Conservation (phyloP, 2,888 invertebrate genomes). For the Deilephila elpenor region DNA sequence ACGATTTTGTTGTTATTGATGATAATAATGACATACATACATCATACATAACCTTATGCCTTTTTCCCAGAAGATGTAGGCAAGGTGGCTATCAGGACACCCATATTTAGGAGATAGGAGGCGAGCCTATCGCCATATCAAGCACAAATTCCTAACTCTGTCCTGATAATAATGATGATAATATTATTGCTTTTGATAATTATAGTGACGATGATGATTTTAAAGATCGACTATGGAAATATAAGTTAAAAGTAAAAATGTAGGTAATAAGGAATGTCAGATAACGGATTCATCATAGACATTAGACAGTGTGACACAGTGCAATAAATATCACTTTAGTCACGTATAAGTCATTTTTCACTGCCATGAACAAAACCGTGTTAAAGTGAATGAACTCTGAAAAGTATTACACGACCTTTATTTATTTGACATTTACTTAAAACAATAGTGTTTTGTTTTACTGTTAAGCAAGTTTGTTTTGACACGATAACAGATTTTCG, state of each 20-base stretch:
- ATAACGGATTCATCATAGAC: not conserved
- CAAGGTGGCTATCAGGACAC: no score
- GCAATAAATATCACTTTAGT: not conserved
- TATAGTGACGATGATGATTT: no score
- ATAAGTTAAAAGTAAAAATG: not conserved
- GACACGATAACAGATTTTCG: not conserved
- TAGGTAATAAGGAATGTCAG: not conserved
- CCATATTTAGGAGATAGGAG: no score
- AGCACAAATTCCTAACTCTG: no score
- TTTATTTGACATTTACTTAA: not conserved
- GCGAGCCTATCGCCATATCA: no score
- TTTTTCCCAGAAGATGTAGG: no score
- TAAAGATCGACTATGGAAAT: no score
- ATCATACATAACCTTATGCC: no score
- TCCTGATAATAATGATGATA: no score
- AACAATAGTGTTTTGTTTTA: not conserved
- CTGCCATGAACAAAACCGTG: constrained; percentile 11
- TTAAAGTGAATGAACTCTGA: not conserved
- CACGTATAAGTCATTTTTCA: not conserved
- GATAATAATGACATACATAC: no score
- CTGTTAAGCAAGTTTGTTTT: not conserved
- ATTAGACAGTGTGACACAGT: not conserved
- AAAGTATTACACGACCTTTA: constrained; percentile 17
- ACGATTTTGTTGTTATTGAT: no score
- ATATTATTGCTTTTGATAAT: no score